Conservation (phyloP, 2,797 vertebrate species). For the Thaleichthys pacificus region DNA sequence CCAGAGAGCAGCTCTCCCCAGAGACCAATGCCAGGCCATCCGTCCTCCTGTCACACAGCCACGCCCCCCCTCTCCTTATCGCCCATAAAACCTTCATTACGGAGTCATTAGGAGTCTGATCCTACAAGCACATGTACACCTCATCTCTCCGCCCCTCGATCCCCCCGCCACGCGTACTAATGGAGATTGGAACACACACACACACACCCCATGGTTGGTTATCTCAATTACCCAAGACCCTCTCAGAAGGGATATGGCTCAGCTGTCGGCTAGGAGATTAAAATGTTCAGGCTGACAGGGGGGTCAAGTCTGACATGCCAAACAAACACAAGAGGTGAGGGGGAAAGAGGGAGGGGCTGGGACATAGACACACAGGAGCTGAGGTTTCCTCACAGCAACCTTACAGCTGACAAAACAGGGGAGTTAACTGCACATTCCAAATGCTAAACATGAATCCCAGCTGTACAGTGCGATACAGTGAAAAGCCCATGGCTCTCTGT, state of each 20-base stretch:
- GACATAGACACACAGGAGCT: too few species aligned
- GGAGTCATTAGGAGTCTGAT: constrained; percentile 73
- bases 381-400: too few species aligned
- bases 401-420: neutral
- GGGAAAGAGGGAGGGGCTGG: neutral
- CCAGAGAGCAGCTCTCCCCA: constrained; percentile 60
- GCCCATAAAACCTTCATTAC: constrained; percentile 74
- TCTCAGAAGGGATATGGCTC: constrained; percentile 58
- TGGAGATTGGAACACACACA: constrained; percentile 34
- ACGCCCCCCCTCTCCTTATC: constrained; percentile 51
- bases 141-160: constrained; percentile 22
- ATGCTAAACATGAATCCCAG: constrained; percentile 1
- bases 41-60: constrained; percentile 58
- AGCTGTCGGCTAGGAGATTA: constrained; percentile 76
- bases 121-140: constrained; percentile 69
- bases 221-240: constrained; percentile 32
- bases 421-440: constrained; percentile 6
- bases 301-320: constrained; percentile 63
- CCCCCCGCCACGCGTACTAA: constrained; percentile 11
- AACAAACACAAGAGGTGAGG: constrained; percentile 37
- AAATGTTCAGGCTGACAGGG: constrained; percentile 71
- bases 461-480: neutral
- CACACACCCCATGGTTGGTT: constrained; percentile 28
- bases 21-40: constrained; percentile 57
- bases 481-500: neutral